These are phyloP conservation scores for Montipora foliosa DNA, from an alignment of 64 coral and sea anemone genomes.

Conservation along the genomic window DNA sequence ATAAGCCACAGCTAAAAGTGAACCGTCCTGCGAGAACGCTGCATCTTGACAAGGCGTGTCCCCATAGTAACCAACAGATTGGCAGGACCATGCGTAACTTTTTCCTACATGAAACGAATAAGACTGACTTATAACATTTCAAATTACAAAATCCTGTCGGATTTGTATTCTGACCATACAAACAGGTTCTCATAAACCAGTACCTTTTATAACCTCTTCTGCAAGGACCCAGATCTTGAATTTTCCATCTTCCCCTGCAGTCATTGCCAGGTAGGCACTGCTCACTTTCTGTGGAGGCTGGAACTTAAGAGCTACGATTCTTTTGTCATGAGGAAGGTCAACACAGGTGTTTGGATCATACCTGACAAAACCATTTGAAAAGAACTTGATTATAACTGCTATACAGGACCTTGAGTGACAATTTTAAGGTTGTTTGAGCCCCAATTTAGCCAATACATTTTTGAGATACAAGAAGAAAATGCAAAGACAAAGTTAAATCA, in stretches of 20 bases:
- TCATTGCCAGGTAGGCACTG: conserved; percentile 70
- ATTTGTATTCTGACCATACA: background rate
- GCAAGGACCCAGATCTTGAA: conserved; percentile 95
- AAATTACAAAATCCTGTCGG: background rate
- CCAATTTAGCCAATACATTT: background rate
- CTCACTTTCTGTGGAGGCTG: conserved; percentile 62
- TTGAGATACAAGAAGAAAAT: too few species aligned
- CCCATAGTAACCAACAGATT: conserved; percentile 92
- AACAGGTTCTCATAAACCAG: background rate
- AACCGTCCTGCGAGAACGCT: conserved; percentile 91
- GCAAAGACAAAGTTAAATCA: too few species aligned
- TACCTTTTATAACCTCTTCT: conserved; percentile 73
- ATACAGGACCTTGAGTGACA: background rate
- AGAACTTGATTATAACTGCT: background rate
- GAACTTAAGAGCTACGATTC: conserved; percentile 76
- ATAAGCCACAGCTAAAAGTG: conserved; percentile 89
- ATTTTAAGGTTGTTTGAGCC: background rate
- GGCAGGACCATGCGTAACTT: conserved; percentile 79
- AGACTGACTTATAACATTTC: background rate
- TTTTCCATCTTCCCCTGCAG: conserved; percentile 87
- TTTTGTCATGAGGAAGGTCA: conserved; percentile 84
- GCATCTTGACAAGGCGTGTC: conserved; percentile 83
- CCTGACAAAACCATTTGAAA: conserved; percentile 27
- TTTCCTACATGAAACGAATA: conserved; percentile 41
- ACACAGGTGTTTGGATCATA: conserved; percentile 87